Evolutionary conservation across 1,140 invertebrate species (phyloP).

Genomic region (Heliconius congener): DNA sequence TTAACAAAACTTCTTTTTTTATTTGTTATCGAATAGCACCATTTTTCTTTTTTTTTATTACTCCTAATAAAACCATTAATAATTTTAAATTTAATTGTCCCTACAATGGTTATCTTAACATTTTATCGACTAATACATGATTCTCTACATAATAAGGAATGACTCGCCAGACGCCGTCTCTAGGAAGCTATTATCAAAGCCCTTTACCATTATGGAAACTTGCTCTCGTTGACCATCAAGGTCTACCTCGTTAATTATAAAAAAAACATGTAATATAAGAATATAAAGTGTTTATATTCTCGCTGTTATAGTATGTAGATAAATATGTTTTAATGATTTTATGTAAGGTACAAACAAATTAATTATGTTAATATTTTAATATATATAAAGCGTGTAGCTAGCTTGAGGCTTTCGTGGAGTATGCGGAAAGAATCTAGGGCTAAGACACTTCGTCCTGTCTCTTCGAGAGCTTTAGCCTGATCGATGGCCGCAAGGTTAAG

Average conservation of each 20-base stretch:
- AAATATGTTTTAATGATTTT: background rate
- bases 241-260: slow-evolving; percentile 9
- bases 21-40: no score
- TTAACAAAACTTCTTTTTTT: no score
- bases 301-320: background rate
- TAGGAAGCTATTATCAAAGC: slow-evolving; percentile 29
- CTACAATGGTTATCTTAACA: background rate
- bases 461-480: no score
- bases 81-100: no score
- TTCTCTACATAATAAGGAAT: background rate
- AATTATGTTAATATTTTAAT: background rate
- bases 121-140: background rate
- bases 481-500: no score
- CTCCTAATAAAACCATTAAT: no score
- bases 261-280: background rate
- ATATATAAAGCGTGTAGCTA: background rate
- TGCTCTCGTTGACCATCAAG: slow-evolving; percentile 16
- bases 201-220: slow-evolving; percentile 29
- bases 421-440: no score
- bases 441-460: no score
- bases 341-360: background rate
- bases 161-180: background rate
- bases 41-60: no score
- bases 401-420: background rate
- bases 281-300: background rate